Percentiles rank a stretch among this genome's conserved stretches.
These are phyloP conservation scores for Centropyge bicolor DNA, from an alignment of 2,797 vertebrate genomes.

Conservation along the genomic window DNA sequence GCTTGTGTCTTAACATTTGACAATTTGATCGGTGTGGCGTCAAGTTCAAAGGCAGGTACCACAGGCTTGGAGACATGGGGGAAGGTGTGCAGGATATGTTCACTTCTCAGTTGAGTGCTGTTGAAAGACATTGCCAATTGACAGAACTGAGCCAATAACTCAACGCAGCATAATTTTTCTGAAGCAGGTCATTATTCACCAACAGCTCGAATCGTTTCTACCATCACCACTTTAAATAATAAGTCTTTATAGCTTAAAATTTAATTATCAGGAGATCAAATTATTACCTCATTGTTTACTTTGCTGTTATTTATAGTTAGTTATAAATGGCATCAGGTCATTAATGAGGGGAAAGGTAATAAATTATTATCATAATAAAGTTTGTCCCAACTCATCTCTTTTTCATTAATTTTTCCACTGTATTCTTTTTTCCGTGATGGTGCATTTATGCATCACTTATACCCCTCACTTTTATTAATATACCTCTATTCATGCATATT, in stretches of 20 bases:
- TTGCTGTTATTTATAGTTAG: not conserved
- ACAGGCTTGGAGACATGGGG: constrained; percentile 25
- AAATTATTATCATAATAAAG: not conserved
- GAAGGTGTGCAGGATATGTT: constrained; percentile 44
- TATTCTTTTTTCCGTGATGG: not conserved
- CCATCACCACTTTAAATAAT: not conserved
- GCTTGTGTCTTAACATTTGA: constrained; percentile 68
- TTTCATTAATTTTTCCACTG: not conserved
- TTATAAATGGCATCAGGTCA: not conserved
- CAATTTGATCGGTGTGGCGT: constrained; percentile 68
- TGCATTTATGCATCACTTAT: not conserved
- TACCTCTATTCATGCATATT: too few species aligned
- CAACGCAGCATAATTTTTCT: constrained; percentile 7
- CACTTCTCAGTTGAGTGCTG: constrained; percentile 21
- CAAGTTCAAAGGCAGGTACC: constrained; percentile 74
- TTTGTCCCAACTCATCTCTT: not conserved
- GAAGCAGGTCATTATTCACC: not conserved
- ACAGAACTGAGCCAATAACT: constrained; percentile 8
- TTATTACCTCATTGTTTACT: not conserved
- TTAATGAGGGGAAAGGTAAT: not conserved
- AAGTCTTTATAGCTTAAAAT: constrained; percentile 1
- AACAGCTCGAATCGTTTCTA: constrained; percentile 3
- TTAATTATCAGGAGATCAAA: not conserved
- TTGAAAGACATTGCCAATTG: constrained; percentile 17
- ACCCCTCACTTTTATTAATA: too few species aligned